Evolutionary conservation across 1,140 invertebrate genomes (phyloP), one percentile per base, ranked within the genome.

Genomic region (Doryteuthis pealeii): DNA sequence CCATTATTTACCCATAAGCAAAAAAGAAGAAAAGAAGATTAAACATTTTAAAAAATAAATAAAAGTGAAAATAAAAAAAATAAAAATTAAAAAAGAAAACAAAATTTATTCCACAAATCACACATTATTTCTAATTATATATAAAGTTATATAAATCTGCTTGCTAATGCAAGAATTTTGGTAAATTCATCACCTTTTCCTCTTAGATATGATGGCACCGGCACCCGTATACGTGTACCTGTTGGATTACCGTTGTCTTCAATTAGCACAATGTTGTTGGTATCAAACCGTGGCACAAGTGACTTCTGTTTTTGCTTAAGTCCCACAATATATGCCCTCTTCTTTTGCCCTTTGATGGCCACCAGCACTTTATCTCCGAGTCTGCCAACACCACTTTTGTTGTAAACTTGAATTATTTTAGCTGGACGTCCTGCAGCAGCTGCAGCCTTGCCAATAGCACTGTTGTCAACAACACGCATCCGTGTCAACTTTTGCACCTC

Each of bases 281-380:
- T 95, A 87, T 99, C 98, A 89, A 95, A 97, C 83, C 93, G 94
- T 0, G 97, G 97, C 43, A 97, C 90, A 86, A 94, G 93, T 5
- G 92, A 85, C 73, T 91, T 91, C 84, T 98, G 95, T 73, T 91
- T 92, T 84, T 95, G 92, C 70, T 84, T 83, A 84, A 96, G 96
- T 0, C 98, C 98, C 31, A 99, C 97, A 68, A 99, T 90, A 76
- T 97, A 94, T 2, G 93, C 98, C 88, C 96, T 96, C 84, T 96
- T 97, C 91, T 97, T 99, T 85, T 99, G 93, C 33, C 97, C 97
- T 87, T 94, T 95, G 78, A 99, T 95, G 4, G 98, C 96, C n/a
- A 99, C 92, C 79, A 99, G 84, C 14, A 99, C 93, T 82, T 87
- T 87, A 78, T 88, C 87, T 90, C 92, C 93, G 74, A 93, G 90